Evolutionary conservation across 1,140 invertebrate genomes (phyloP), one percentile per base, ranked within the genome.

Genomic region (Drosophila parvula): DNA sequence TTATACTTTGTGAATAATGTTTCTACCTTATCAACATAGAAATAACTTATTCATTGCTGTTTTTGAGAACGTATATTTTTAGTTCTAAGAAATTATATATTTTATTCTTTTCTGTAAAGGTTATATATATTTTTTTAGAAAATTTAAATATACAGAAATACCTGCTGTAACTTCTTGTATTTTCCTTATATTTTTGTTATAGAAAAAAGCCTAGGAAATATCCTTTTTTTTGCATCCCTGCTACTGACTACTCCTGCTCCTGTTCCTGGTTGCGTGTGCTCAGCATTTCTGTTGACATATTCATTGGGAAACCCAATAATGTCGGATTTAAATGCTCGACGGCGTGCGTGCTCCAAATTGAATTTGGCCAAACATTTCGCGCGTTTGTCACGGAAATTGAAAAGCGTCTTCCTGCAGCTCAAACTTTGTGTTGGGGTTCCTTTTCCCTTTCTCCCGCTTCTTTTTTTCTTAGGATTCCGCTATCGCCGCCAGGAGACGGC

Each of bases 251-350:
- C 27, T 62, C 34, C 27, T 9, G 18, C 16, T 45, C 53, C 32
- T 27, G 22, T 7, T 16, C 43, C 62, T 38, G 38, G 9, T 41
- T 41, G 53, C 59, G 63, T 70, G 81, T 74, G 58, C 43, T 89
- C 50, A 70, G 68, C 77, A 78, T 75, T 83, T 84, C 79, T 81
- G 80, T 90, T 89, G 84, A 89, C 84, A 89, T 89, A 89, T 89
- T 89, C 84, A 89, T 88, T 81, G 84, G 74, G 44, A 89, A 89
- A 84, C 77, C 64, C 85, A 89, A 84, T 89, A 89, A 89, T 84
- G 85, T 81, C 80, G 78, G 78, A 89, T 89, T 89, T 89, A 89
- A 89, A 89, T 89, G 80, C 81, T 81, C 62, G 58, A 53, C 64
- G 56, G 64, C 77, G 77, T 74, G 74, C 62, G 57, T 78, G 63